phyloP scores from a whole-genome alignment of 2,797 vertebrate genomes.

The Tamandua tetradactyla region DNA sequence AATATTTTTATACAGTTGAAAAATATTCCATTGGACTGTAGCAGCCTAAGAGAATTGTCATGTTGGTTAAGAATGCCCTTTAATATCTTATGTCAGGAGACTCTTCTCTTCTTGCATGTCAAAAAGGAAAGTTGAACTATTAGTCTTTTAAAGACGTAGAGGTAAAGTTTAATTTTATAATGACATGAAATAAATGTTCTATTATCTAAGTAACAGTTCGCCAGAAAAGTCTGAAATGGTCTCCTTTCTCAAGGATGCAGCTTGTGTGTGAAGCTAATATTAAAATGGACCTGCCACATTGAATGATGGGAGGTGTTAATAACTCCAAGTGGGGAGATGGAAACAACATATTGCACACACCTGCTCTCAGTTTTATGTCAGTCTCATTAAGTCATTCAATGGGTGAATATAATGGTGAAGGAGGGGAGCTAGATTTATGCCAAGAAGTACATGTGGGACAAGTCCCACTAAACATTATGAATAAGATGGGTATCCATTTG shows the following conservation, averaged over 20 bases:
- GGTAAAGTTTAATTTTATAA: constrained; percentile 74
- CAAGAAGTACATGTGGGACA: not conserved
- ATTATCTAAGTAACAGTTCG: constrained; percentile 64
- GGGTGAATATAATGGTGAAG: not conserved
- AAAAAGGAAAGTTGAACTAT: constrained; percentile 52
- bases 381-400: constrained; percentile 55
- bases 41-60: not conserved
- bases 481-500: not conserved
- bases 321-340: constrained; percentile 62
- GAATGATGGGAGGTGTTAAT: constrained; percentile 72
- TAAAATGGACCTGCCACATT: constrained; percentile 73
- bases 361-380: constrained; percentile 49
- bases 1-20: not conserved
- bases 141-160: constrained; percentile 63
- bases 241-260: constrained; percentile 50
- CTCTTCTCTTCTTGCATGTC: constrained; percentile 32
- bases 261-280: constrained; percentile 61
- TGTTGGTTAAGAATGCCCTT: constrained; percentile 24
- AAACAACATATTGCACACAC: constrained; percentile 67
- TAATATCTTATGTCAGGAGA: constrained; percentile 44
- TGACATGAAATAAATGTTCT: constrained; percentile 66
- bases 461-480: not conserved
- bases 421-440: not conserved
- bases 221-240: constrained; percentile 53
- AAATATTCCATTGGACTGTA: not conserved